These are phyloP conservation scores for Meteorus cinctellus DNA, from an alignment of 2,888 invertebrate genomes.

Conservation along the genomic window DNA sequence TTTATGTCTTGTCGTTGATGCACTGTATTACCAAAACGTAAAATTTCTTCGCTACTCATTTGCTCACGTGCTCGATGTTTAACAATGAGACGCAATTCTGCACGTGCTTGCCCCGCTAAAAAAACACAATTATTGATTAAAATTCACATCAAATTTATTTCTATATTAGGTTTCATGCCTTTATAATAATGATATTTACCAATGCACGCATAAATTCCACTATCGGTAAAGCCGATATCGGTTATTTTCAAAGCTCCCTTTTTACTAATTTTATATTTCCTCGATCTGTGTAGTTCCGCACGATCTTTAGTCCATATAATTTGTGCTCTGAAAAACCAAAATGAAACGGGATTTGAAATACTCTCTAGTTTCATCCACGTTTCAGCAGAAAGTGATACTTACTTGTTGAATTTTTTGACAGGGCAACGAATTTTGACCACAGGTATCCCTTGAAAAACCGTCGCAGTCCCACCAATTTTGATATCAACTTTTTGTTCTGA, in stretches of 20 bases:
- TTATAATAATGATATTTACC: conserved; percentile 71
- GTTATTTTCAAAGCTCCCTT: conserved; percentile 93
- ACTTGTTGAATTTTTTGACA: conserved; percentile 82
- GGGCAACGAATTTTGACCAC: conserved; percentile 96
- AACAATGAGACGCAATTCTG: conserved; percentile 86
- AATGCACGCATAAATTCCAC: conserved; percentile 89
- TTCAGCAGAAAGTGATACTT: conserved; percentile 43
- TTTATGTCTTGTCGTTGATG: conserved; percentile 70
- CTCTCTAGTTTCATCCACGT: background rate
- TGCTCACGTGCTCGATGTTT: conserved; percentile 87
- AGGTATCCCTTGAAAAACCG: conserved; percentile 88
- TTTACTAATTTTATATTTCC: conserved; percentile 90
- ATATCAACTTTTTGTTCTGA: conserved; percentile 85
- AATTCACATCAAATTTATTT: background rate
- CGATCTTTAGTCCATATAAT: conserved; percentile 94
- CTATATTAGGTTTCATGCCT: background rate
- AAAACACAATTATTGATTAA: conserved; percentile 31
- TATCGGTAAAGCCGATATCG: conserved; percentile 86
- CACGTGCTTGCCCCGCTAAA: conserved; percentile 83
- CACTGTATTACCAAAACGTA: conserved; percentile 69
- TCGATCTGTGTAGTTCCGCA: conserved; percentile 83
- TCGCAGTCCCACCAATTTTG: conserved; percentile 92
- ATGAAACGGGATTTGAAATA: background rate
- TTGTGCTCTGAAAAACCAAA: conserved; percentile 77
- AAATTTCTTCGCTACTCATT: conserved; percentile 85